These are phyloP conservation scores for Mesocricetus auratus DNA, from an alignment of 2,113 vertebrate genomes.

Conservation along the genomic window DNA sequence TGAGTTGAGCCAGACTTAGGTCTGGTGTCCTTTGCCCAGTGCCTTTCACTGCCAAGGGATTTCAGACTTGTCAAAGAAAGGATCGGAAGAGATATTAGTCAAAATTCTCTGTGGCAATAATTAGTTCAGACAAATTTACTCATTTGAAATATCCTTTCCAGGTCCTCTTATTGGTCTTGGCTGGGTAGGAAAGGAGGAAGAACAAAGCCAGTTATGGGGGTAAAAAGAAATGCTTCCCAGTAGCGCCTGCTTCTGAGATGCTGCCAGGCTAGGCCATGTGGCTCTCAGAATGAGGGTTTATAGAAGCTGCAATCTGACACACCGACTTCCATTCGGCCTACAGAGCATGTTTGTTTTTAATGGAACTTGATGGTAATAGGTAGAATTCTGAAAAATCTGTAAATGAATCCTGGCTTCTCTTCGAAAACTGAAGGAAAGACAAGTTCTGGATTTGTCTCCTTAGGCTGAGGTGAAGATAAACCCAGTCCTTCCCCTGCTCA, in stretches of 20 bases:
- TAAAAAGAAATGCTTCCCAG: background rate
- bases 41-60: background rate
- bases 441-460: background rate
- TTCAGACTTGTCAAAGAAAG: background rate
- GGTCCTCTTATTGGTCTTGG: background rate
- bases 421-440: background rate
- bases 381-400: slow-evolving; percentile 51
- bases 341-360: slow-evolving; percentile 39
- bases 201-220: background rate
- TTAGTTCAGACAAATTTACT: background rate
- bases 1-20: background rate
- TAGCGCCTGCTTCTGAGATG: slow-evolving; percentile 16
- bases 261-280: slow-evolving; percentile 64
- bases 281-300: slow-evolving; percentile 69
- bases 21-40: background rate
- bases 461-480: background rate
- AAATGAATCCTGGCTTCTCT: slow-evolving; percentile 36
- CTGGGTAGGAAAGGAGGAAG: background rate
- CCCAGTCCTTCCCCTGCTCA: background rate
- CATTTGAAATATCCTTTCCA: slow-evolving; percentile 13
- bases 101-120: background rate
- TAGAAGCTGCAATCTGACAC: slow-evolving; percentile 60
- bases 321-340: background rate
- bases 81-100: background rate
- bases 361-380: slow-evolving; percentile 53